Base-by-base conservation (phyloP, 92 coral and sea anemone species). In the Porites divaricata region DNA sequence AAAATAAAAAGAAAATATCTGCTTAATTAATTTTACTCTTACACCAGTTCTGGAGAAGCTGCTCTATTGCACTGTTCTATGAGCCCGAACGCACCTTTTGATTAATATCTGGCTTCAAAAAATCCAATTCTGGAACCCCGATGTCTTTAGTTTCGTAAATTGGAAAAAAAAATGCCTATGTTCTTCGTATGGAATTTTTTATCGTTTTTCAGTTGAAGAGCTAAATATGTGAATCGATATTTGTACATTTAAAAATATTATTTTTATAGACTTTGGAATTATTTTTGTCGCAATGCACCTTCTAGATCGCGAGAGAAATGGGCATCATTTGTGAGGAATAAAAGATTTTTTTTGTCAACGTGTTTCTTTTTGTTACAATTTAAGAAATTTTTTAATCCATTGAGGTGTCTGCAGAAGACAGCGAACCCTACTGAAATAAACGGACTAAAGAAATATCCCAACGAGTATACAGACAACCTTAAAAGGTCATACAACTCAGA, bases 321-420 rank as follows among this genome's bases (percentile, higher is more conserved):
- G n/a, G 21, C 59, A 62, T 64, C 59, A 20, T n/a, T 5, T 48
- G 61, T 77, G 12, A 5, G 48, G 81, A 77, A 62, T 77, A 77
- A 77, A 77, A 25, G 20, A n/a, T 21, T 45, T 62, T 58, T 73
- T 57, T 61, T 77, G 15, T 3, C 6, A 61, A 23, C 15, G 14
- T 19, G 45, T 35, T 35, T 35, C 45, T 35, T 35, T 35, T 35
- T 35, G 45, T 35, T 4, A 35, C 45, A 3, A 35, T 35, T 35
- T 35, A 35, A 35, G 45, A 4, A 35, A 35, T 35, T 5, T 35
- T 35, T 35, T 35, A 35, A 35, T 35, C 4, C 45, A 35, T 35
- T 35, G 5, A 35, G 7, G 45, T 35, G 45, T 3, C 45, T 3
- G 45, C 3, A 2, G 45, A 6, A 35, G 45, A 35, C 45, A 35